Conservation (phyloP, 2,113 vertebrate species). For the Istiophorus platypterus region DNA sequence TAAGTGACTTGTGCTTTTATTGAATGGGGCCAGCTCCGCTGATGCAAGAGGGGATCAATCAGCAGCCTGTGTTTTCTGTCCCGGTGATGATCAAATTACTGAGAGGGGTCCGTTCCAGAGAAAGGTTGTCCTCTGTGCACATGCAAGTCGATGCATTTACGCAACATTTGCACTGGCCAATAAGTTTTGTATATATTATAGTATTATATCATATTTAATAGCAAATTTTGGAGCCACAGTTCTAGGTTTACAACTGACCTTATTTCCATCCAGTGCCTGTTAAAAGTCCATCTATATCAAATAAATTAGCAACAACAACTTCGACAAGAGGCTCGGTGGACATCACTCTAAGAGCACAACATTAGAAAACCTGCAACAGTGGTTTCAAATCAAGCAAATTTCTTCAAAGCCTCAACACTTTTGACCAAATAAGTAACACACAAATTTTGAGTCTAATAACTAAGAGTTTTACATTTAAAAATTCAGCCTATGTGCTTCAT, state of each 20-base stretch:
- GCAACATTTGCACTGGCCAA: background rate
- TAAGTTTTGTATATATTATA: constrained; percentile 12
- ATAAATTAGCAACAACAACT: background rate
- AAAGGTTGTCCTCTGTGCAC: constrained; percentile 11
- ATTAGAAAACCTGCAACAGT: too few species aligned
- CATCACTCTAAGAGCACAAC: background rate
- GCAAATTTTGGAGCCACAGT: background rate
- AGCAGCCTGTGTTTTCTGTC: constrained; percentile 23
- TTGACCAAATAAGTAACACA: too few species aligned
- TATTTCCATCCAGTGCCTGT: background rate
- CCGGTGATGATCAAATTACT: constrained; percentile 27
- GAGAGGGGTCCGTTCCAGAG: constrained; percentile 4
- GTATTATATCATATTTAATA: too few species aligned
- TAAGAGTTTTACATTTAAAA: too few species aligned
- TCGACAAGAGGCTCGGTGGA: background rate
- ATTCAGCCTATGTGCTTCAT: too few species aligned
- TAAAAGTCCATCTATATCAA: background rate
- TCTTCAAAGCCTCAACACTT: too few species aligned
- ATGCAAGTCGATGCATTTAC: constrained; percentile 7
- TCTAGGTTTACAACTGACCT: background rate
- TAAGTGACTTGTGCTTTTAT: constrained; percentile 52
- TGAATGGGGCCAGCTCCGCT: constrained; percentile 50
- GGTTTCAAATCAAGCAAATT: too few species aligned
- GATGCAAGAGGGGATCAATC: constrained; percentile 55
- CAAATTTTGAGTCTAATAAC: too few species aligned